Evolutionary conservation across 2,888 invertebrate species (phyloP).

Genomic region (Acleris holmiana): DNA sequence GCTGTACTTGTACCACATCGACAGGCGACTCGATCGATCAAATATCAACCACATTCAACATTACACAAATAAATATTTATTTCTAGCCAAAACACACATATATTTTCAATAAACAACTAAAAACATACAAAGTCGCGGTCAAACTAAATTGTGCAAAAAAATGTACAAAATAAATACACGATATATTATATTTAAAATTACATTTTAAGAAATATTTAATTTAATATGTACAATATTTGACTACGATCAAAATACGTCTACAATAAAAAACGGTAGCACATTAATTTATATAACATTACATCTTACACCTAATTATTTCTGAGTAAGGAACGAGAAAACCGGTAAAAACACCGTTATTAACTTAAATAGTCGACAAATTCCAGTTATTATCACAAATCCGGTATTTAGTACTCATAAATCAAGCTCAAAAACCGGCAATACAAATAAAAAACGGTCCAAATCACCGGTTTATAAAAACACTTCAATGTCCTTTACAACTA

Average conservation of each 20-base stretch:
- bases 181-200: conserved; percentile 31
- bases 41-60: conserved; percentile 6
- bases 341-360: not conserved
- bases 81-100: conserved; percentile 26
- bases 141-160: conserved; percentile 36
- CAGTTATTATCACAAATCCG: not conserved
- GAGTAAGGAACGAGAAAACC: not conserved
- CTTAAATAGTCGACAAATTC: not conserved
- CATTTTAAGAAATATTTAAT: conserved; percentile 36
- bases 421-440: not conserved
- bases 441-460: conserved; percentile 6
- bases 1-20: not conserved
- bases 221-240: conserved; percentile 38
- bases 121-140: conserved; percentile 29
- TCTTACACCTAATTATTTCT: not conserved
- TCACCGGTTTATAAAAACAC: not conserved
- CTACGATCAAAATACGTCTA: conserved; percentile 29
- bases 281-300: conserved; percentile 16
- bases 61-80: conserved; percentile 33
- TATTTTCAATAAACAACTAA: conserved; percentile 24
- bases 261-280: conserved; percentile 28
- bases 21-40: not conserved
- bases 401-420: no score
- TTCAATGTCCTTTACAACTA: not conserved
- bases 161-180: conserved; percentile 29